Evolutionary conservation across 2,113 vertebrate species (phyloP).

Genomic region (Leptobrachium leishanense): DNA sequence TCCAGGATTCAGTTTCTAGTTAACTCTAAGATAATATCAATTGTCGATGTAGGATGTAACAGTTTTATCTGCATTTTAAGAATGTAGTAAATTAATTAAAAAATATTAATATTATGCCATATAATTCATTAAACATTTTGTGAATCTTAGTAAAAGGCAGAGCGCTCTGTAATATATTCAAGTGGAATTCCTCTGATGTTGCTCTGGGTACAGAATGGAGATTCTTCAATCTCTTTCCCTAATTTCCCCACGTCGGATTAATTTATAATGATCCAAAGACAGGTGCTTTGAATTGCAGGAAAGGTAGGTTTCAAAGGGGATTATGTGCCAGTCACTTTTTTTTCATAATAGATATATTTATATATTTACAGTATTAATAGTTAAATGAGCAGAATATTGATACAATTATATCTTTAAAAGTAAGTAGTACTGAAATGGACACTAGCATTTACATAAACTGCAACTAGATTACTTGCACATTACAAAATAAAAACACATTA

Average conservation of each 20-base stretch:
- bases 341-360: neutral
- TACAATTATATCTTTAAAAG: too few species aligned
- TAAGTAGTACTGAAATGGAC: too few species aligned
- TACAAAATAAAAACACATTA: too few species aligned
- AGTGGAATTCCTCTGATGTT: slow-evolving; percentile 5
- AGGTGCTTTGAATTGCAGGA: slow-evolving; percentile 20
- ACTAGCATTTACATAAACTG: too few species aligned
- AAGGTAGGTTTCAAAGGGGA: slow-evolving; percentile 3
- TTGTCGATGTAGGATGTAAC: neutral
- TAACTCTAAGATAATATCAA: too few species aligned
- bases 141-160: slow-evolving; percentile 33
- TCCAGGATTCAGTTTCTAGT: too few species aligned
- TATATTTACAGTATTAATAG: too few species aligned
- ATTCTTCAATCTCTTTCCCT: slow-evolving; percentile 33
- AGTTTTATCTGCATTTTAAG: neutral
- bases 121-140: slow-evolving; percentile 41
- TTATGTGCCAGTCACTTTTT: slow-evolving; percentile 34
- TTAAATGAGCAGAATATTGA: too few species aligned
- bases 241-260: slow-evolving; percentile 37
- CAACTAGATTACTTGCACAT: too few species aligned
- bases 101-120: slow-evolving; percentile 8
- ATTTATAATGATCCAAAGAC: slow-evolving; percentile 31
- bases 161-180: slow-evolving; percentile 18
- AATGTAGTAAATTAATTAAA: slow-evolving; percentile 3
- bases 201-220: slow-evolving; percentile 15